These are phyloP conservation scores for Dorcus hopei DNA, from an alignment of 2,888 invertebrate genomes.

Conservation along the genomic window DNA sequence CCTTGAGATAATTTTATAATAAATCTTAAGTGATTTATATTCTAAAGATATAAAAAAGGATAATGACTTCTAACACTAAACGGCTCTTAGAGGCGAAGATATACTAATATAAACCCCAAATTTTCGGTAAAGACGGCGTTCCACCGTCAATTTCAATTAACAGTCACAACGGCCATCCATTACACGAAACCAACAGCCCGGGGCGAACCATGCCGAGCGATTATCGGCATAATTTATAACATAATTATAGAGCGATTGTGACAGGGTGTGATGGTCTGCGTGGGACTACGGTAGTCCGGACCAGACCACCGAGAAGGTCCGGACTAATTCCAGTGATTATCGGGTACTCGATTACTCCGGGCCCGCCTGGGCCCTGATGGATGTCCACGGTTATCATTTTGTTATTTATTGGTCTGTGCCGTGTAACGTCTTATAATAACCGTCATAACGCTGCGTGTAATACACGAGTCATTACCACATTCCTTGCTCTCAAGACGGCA, in stretches of 20 bases:
- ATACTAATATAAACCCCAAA: not conserved
- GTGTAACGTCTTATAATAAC: conserved; percentile 29
- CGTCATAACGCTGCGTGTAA: conserved; percentile 28
- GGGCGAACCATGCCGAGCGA: conserved; percentile 40
- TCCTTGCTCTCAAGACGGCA: not conserved
- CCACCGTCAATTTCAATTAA: conserved; percentile 48
- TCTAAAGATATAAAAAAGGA: not conserved
- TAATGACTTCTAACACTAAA: not conserved
- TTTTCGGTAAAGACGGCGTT: conserved; percentile 6
- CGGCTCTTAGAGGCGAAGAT: not conserved
- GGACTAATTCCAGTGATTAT: conserved; percentile 59
- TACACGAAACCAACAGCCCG: conserved; percentile 33
- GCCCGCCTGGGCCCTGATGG: conserved; percentile 35
- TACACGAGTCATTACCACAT: conserved; percentile 24
- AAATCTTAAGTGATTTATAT: too few relatives aligned
- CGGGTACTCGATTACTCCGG: conserved; percentile 43
- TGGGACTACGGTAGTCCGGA: conserved; percentile 46
- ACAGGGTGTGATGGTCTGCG: conserved; percentile 48
- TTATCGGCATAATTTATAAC: conserved; percentile 51
- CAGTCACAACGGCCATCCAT: conserved; percentile 38
- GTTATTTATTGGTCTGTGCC: conserved; percentile 29
- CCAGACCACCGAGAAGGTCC: conserved; percentile 55
- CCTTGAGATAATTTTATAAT: too few relatives aligned
- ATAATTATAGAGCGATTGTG: conserved; percentile 50
- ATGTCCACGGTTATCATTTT: conserved; percentile 34